Conservation (phyloP, 2,113 vertebrate genomes). For the Malurus alboscapulatus region DNA sequence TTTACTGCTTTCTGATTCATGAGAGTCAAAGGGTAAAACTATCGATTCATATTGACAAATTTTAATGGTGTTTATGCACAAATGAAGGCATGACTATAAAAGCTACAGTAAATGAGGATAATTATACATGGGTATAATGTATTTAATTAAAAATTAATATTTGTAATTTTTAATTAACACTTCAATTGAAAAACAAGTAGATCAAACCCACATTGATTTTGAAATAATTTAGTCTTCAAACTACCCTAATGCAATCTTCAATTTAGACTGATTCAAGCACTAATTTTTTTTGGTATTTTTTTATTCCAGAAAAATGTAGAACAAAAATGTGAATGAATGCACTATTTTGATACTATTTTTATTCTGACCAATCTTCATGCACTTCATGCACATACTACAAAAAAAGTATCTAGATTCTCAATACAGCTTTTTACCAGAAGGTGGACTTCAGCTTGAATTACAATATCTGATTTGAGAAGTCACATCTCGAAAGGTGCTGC, state of each 20-base stretch:
- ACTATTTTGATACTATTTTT: neutral
- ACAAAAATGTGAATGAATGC: neutral
- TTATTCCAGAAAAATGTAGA: neutral
- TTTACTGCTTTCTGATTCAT: neutral
- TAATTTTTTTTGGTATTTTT: neutral
- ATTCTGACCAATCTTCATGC: neutral
- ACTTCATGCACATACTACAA: no score
- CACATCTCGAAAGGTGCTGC: no score
- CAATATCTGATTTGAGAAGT: neutral
- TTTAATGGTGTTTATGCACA: neutral
- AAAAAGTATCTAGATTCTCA: neutral
- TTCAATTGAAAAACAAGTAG: neutral
- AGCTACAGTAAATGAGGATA: neutral
- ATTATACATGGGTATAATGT: neutral
- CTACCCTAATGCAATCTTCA: neutral
- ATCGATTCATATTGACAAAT: neutral
- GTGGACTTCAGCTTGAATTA: neutral
- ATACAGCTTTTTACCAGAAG: neutral
- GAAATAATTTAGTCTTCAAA: neutral
- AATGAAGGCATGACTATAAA: neutral
- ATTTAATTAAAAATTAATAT: conserved; percentile 4
- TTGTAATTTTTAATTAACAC: neutral
- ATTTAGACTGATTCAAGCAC: neutral
- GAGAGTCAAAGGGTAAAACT: neutral
- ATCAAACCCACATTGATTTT: neutral